phyloP scores from a whole-genome alignment of 1,140 invertebrate genomes.

The Aphelinus atriplicis region DNA sequence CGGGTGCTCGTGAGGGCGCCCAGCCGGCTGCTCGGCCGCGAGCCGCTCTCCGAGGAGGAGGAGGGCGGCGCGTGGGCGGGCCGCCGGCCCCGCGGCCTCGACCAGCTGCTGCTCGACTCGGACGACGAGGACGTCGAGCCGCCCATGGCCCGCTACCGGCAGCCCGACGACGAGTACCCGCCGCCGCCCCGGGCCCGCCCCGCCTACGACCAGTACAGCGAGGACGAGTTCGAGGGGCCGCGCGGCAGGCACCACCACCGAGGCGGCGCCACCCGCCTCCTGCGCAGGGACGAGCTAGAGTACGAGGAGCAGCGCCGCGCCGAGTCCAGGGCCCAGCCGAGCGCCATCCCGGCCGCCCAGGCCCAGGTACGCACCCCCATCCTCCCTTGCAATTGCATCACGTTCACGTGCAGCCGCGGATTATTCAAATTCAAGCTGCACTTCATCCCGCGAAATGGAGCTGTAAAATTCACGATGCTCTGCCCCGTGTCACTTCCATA shows the following conservation, averaged over 20 bases:
- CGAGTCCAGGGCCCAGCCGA: slow-evolving; percentile 44
- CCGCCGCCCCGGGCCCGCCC: slow-evolving; percentile 28
- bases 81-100: slow-evolving; percentile 56
- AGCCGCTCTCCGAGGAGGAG: slow-evolving; percentile 56
- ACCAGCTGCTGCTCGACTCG: slow-evolving; percentile 62
- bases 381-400: slow-evolving; percentile 45
- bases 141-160: slow-evolving; percentile 56
- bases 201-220: background rate
- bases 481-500: too few species aligned
- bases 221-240: background rate
- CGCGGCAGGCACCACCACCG: background rate
- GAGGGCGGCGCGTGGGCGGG: slow-evolving; percentile 58
- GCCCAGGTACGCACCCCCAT: slow-evolving; percentile 41
- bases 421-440: slow-evolving; percentile 37
- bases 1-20: slow-evolving; percentile 38
- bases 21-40: slow-evolving; percentile 36
- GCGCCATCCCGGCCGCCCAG: slow-evolving; percentile 38
- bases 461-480: too few species aligned
- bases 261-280: background rate
- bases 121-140: slow-evolving; percentile 59
- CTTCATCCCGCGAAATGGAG: too few species aligned
- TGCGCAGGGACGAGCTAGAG: background rate
- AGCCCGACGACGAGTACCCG: background rate
- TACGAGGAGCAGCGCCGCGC: slow-evolving; percentile 19
- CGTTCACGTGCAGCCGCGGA: slow-evolving; percentile 50